Base-by-base conservation (phyloP, 2,888 invertebrate genomes). In the Oligia fasciuncula region DNA sequence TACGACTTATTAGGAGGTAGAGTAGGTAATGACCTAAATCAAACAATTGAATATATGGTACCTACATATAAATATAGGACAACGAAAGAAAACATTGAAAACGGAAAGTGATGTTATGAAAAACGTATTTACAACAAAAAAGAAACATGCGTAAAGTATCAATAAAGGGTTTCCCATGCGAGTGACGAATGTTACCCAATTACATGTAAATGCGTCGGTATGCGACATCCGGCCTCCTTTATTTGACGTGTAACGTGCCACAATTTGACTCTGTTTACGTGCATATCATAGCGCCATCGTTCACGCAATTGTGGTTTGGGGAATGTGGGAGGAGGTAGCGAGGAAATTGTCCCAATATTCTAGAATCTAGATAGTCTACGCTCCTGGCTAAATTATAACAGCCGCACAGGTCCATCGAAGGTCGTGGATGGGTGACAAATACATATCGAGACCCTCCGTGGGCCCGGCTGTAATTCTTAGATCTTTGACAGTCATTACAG, bases 191-290 rank as follows among this genome's bases (percentile, higher is more conserved):
- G 62, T 77, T 71, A 66, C 69, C 80, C 83, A 86, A 88, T 86
- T 88, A 86, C 88, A 86, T 84, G 84, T 84, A 86, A 85, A 86
- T 85, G 65, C 70, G 77, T 54, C 57, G 65, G 66, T 78, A 76
- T 71, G 80, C 67, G 73, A 83, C 82, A 83, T 85, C 85, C 85
- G 80, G 71, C 74, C 73, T 65, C 80, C 77, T 86, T 87, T 79
- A 82, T 86, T 80, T 83, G 78, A 85, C 82, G 46, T 81, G 86
- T 81, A 76, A 79, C 78, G 79, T 68, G 85, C 78, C 86, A 77
- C 83, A 85, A 84, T 88, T 84, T 86, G 80, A 77, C 81, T 82
- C 74, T 79, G 81, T 86, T 85, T 84, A 81, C 82, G 81, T 80
- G 74, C 65, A 70, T 88, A 86, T 88, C 77, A 88, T 85, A 85